These are phyloP conservation scores for Anguilla megastoma DNA, from an alignment of 2,797 vertebrate species.

Conservation along the genomic window DNA sequence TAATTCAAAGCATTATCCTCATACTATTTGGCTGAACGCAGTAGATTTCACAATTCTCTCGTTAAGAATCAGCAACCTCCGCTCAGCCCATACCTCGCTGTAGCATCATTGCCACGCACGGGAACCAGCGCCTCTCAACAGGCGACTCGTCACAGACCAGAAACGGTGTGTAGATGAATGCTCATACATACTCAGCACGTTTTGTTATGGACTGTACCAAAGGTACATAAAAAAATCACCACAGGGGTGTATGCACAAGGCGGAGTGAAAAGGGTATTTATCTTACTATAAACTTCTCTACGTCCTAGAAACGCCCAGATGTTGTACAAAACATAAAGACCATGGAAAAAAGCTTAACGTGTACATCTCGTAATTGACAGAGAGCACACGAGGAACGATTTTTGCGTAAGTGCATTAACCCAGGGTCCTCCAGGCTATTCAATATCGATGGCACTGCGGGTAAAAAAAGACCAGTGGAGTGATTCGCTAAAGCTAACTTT, in stretches of 20 bases:
- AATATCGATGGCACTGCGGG: constrained; percentile 13
- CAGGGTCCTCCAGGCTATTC: not conserved
- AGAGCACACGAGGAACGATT: not conserved
- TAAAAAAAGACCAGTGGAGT: not conserved
- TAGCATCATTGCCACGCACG: not conserved
- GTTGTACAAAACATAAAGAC: not conserved
- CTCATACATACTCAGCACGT: constrained; percentile 27
- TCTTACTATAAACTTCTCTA: not conserved
- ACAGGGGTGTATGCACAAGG: constrained; percentile 6
- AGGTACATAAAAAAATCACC: not conserved
- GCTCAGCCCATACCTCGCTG: not conserved
- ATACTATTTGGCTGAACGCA: constrained; percentile 28
- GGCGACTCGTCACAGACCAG: not conserved
- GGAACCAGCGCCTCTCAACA: not conserved
- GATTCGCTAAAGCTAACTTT: not conserved
- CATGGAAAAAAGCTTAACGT: not conserved
- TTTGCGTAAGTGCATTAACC: not conserved
- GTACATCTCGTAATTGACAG: not conserved
- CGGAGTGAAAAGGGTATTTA: not conserved
- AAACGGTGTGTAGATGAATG: constrained; percentile 23
- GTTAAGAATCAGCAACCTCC: not conserved
- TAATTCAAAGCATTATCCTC: constrained; percentile 44
- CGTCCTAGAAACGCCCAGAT: not conserved
- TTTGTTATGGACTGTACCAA: constrained; percentile 29
- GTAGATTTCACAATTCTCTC: constrained; percentile 27